Percentiles rank a stretch among this genome's conserved stretches.
Evolutionary conservation across 2,797 vertebrate genomes (phyloP).

Genomic region (Delichon dasypus): DNA sequence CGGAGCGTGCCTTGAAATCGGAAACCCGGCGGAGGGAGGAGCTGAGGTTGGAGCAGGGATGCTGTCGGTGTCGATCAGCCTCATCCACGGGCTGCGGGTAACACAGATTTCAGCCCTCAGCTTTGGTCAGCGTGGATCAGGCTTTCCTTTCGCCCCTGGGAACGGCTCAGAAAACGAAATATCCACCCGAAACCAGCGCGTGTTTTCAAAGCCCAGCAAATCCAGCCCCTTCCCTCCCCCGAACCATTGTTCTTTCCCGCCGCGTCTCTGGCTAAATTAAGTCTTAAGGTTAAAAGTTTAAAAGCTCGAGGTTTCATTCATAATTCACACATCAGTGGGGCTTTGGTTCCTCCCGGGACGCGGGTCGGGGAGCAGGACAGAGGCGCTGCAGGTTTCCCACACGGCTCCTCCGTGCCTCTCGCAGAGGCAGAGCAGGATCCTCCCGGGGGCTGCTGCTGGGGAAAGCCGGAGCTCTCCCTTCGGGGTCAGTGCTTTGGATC

Average conservation of each 20-base stretch:
- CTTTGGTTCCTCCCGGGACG: constrained; percentile 52
- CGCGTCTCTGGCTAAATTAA: constrained; percentile 20
- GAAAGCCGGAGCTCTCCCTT: neutral
- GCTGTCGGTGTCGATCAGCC: neutral
- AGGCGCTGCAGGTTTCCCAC: too few relatives aligned
- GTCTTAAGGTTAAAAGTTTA: constrained; percentile 73
- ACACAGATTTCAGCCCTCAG: neutral
- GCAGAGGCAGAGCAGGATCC: too few relatives aligned
- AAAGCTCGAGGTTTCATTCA: constrained; percentile 72
- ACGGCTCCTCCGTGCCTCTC: too few relatives aligned
- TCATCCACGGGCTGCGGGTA: neutral
- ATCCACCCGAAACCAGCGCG: neutral
- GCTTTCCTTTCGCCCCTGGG: neutral
- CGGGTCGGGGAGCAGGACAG: neutral
- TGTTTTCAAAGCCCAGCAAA: constrained; percentile 11
- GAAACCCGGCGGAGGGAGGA: neutral
- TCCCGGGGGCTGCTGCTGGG: neutral
- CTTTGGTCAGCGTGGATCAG: neutral
- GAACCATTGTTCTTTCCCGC: constrained; percentile 24
- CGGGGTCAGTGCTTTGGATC: constrained; percentile 8
- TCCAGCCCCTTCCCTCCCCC: neutral
- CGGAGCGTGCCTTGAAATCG: neutral
- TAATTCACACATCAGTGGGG: constrained; percentile 69
- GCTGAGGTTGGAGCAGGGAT: neutral
- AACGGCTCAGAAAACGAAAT: neutral